Evolutionary conservation across 2,797 vertebrate species (phyloP).

Genomic region (Miichthys miiuy): DNA sequence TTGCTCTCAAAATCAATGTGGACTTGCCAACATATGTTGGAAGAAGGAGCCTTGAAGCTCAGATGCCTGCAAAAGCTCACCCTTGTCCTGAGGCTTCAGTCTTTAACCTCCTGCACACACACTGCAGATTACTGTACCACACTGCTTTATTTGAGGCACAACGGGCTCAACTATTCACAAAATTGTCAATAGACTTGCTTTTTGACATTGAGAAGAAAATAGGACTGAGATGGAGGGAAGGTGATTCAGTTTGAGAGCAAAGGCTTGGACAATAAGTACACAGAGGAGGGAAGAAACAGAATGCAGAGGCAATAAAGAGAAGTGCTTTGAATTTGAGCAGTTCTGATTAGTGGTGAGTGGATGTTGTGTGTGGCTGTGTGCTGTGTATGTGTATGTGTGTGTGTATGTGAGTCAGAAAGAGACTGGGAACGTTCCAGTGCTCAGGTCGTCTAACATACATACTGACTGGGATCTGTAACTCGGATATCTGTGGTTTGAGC

Average conservation of each 20-base stretch:
- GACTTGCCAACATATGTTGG: conserved; percentile 46
- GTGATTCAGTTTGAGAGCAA: conserved; percentile 61
- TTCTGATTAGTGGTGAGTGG: conserved; percentile 64
- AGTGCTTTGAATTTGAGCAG: conserved; percentile 56
- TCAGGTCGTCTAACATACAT: neutral
- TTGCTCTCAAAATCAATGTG: conserved; percentile 67
- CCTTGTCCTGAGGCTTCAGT: conserved; percentile 52
- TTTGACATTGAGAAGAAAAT: conserved; percentile 77
- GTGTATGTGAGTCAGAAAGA: conserved; percentile 14
- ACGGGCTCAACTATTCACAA: conserved; percentile 62
- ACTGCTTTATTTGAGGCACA: conserved; percentile 44
- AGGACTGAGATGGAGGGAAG: conserved; percentile 49
- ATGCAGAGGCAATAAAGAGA: conserved; percentile 47
- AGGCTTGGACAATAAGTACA: conserved; percentile 53
- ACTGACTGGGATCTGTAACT: neutral
- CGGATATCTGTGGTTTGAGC: conserved; percentile 18
- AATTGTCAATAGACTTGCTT: conserved; percentile 70
- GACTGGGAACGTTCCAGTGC: neutral
- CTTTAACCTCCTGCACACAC: conserved; percentile 16
- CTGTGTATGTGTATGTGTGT: neutral
- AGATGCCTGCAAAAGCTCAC: conserved; percentile 59
- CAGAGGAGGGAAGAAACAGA: conserved; percentile 44
- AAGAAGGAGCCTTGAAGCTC: conserved; percentile 68
- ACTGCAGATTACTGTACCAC: conserved; percentile 36
- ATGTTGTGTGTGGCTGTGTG: conserved; percentile 34